phyloP scores from a whole-genome alignment of 35 echinoderm and acorn worm species.

The Amphiura filiformis region DNA sequence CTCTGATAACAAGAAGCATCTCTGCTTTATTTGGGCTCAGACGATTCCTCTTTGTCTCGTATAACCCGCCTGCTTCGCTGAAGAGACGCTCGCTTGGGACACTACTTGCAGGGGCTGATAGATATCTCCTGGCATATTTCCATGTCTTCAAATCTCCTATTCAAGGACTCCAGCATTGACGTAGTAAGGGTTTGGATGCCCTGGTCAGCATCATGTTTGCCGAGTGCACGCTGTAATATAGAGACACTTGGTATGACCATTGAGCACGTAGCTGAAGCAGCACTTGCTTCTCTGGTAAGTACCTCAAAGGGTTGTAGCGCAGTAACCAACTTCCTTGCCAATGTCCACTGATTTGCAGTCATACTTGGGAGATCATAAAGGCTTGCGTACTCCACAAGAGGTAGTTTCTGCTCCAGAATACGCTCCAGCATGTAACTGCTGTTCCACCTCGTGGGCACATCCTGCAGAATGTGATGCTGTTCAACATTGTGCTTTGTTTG shows the following conservation, averaged over 20 bases:
- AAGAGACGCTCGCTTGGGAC: conserved; percentile 35
- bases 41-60: conserved; percentile 15
- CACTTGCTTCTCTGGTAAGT: not conserved
- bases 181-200: not conserved
- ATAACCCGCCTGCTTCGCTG: conserved; percentile 35
- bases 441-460: not conserved
- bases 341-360: not conserved
- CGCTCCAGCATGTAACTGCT: conserved; percentile 4
- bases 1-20: not conserved
- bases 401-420: not conserved
- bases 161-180: not conserved
- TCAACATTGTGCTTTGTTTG: not conserved
- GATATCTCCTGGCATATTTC: conserved; percentile 16
- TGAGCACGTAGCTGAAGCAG: not conserved
- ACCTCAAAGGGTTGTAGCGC: not conserved
- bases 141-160: not conserved
- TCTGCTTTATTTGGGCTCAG: conserved; percentile 32
- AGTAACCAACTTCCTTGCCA: not conserved
- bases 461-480: conserved; percentile 8
- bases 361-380: not conserved
- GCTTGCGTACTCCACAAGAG: not conserved
- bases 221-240: not conserved
- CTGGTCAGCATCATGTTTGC: not conserved
- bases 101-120: conserved; percentile 33
- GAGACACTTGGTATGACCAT: not conserved